Conservation (phyloP, 2,888 invertebrate genomes). For the Entomobrya multifasciata region DNA sequence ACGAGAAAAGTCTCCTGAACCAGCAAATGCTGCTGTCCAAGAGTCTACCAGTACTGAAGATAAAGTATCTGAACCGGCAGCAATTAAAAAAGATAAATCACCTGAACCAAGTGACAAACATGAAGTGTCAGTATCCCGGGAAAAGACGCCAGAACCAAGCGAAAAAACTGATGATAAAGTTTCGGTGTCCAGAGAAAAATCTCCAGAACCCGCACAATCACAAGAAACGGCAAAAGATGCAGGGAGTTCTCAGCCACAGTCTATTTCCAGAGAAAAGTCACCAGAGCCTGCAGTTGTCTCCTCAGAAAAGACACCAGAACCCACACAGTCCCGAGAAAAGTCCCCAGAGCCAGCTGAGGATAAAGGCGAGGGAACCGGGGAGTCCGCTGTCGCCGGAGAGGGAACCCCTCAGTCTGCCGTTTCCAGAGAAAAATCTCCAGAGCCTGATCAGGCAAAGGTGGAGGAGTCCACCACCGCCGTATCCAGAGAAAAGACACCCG, state of each 20-base stretch:
- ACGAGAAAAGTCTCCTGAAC: conserved; percentile 57
- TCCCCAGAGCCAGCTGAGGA: conserved; percentile 40
- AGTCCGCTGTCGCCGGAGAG: conserved; percentile 25
- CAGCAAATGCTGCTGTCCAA: conserved; percentile 19
- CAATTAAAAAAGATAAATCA: background rate
- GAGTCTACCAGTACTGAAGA: conserved; percentile 2
- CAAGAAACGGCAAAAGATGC: conserved; percentile 27
- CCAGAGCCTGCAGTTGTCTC: conserved; percentile 14
- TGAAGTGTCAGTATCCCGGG: conserved; percentile 4
- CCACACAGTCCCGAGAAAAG: conserved; percentile 32
- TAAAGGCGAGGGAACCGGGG: background rate
- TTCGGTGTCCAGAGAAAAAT: background rate
- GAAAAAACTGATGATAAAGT: background rate
- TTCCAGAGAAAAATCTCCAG: conserved; percentile 49
- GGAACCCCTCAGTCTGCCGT: conserved; percentile 31
- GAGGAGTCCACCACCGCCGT: conserved; percentile 4
- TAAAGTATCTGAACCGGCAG: conserved; percentile 18
- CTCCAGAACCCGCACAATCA: conserved; percentile 12
- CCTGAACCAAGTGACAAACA: conserved; percentile 19
- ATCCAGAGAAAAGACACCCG: conserved; percentile 50
- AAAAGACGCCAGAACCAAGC: conserved; percentile 33
- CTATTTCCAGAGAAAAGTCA: conserved; percentile 7
- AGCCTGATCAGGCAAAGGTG: conserved; percentile 35
- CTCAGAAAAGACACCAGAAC: background rate
- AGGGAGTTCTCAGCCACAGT: conserved; percentile 30